These are phyloP conservation scores for Abramis brama DNA, from an alignment of 2,113 vertebrate species.

Conservation along the genomic window DNA sequence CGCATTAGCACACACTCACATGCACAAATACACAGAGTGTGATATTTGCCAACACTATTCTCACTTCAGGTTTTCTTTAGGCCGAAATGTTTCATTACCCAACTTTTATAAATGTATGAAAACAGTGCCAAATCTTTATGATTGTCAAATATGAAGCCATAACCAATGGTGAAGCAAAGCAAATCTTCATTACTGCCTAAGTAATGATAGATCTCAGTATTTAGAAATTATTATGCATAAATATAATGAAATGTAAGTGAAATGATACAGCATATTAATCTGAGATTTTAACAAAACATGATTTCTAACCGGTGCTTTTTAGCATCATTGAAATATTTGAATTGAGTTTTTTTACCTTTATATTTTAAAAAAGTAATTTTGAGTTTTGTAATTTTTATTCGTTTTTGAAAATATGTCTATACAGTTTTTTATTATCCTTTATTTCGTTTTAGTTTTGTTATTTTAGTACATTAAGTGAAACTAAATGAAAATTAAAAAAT, in stretches of 20 bases:
- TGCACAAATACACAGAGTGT: background rate
- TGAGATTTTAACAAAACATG: background rate
- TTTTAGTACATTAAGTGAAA: background rate
- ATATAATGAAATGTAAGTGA: background rate
- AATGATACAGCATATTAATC: background rate
- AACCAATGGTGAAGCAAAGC: background rate
- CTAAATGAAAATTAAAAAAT: background rate
- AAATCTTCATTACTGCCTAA: background rate
- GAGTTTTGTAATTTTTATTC: no score
- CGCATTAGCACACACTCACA: constrained; percentile 14
- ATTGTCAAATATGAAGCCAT: background rate
- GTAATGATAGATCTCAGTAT: background rate
- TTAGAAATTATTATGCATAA: background rate
- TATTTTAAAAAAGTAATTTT: no score
- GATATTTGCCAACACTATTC: background rate
- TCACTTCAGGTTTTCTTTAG: background rate
- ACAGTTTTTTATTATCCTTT: background rate
- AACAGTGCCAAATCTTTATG: background rate
- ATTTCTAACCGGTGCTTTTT: background rate
- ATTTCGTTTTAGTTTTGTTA: background rate
- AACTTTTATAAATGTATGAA: background rate
- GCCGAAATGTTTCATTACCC: background rate
- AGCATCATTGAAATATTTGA: background rate
- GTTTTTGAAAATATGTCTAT: background rate
- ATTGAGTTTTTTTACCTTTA: background rate